Percentiles rank a stretch among this genome's conserved stretches.
phyloP scores from a whole-genome alignment of 2,797 vertebrate genomes.

The Mallotus villosus region DNA sequence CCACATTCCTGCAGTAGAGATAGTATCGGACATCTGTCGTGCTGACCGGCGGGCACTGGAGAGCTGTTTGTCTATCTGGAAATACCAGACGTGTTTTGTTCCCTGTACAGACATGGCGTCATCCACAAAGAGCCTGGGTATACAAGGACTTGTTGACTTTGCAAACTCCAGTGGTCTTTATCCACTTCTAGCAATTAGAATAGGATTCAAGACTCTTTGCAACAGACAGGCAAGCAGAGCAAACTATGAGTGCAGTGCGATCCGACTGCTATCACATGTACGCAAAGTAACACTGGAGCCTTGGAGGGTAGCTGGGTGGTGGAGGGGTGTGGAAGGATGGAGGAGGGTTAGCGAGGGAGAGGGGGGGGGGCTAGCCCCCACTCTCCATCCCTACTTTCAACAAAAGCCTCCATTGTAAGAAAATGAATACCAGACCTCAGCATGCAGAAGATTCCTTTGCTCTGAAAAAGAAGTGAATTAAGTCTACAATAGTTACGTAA shows the following conservation, averaged over 20 bases:
- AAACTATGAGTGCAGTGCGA: too few species aligned
- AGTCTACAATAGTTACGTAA: slow-evolving; percentile 58
- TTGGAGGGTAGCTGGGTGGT: slow-evolving; percentile 13
- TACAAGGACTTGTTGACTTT: not conserved
- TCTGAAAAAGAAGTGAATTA: slow-evolving; percentile 51
- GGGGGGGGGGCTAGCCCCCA: slow-evolving; percentile 21
- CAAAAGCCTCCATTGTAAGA: slow-evolving; percentile 75
- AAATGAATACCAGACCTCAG: slow-evolving; percentile 68
- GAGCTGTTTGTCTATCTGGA: slow-evolving; percentile 10
- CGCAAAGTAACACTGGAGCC: not conserved
- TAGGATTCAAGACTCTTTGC: too few species aligned
- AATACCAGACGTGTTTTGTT: slow-evolving; percentile 21
- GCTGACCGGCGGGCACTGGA: not conserved
- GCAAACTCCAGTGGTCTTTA: not conserved
- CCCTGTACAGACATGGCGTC: slow-evolving; percentile 24
- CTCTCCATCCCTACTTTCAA: slow-evolving; percentile 64
- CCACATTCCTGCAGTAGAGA: slow-evolving; percentile 7
- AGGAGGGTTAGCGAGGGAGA: not conserved
- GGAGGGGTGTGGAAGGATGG: slow-evolving; percentile 10
- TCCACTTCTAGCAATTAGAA: too few species aligned
- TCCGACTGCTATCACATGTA: too few species aligned
- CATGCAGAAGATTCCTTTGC: slow-evolving; percentile 54
- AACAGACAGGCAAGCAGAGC: not conserved
- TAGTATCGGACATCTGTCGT: not conserved
- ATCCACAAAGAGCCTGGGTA: not conserved